Conservation (phyloP, 1,140 invertebrate genomes). For the Cecropterus lyciades region DNA sequence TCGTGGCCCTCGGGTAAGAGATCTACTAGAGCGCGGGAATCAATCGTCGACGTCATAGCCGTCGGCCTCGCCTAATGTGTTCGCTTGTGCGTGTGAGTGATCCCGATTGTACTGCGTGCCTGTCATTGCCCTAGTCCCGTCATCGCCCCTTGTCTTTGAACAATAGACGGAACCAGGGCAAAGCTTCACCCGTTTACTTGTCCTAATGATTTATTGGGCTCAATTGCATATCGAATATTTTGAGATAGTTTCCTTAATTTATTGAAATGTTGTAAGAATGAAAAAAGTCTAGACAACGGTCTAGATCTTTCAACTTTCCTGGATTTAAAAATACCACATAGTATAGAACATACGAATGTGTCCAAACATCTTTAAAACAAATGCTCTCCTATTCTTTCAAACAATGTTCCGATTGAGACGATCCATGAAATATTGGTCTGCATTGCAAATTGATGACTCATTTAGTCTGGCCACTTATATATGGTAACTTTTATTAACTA, state of each 20-base stretch:
- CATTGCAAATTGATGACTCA: slow-evolving; percentile 27
- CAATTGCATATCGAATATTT: background rate
- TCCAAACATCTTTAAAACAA: too few relatives aligned
- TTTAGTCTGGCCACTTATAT: slow-evolving; percentile 9
- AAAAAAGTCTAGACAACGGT: too few relatives aligned
- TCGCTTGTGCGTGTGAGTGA: slow-evolving; percentile 45
- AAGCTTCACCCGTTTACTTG: slow-evolving; percentile 49
- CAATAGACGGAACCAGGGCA: slow-evolving; percentile 69
- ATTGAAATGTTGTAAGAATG: background rate
- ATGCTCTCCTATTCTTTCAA: too few relatives aligned
- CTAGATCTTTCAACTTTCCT: too few relatives aligned
- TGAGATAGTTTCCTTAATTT: background rate
- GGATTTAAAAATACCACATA: too few relatives aligned
- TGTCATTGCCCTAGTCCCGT: slow-evolving; percentile 64
- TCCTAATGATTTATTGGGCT: slow-evolving; percentile 51
- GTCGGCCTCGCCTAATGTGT: slow-evolving; percentile 48
- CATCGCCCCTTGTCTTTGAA: slow-evolving; percentile 58
- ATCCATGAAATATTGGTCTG: slow-evolving; percentile 30
- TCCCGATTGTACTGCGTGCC: slow-evolving; percentile 64
- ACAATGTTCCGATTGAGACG: background rate
- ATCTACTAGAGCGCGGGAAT: slow-evolving; percentile 40
- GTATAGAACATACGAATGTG: too few relatives aligned
- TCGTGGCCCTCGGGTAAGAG: background rate
- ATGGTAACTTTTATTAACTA: background rate
- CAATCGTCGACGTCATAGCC: slow-evolving; percentile 37